phyloP scores from a whole-genome alignment of 2,797 vertebrate genomes.

The Mus spretus region DNA sequence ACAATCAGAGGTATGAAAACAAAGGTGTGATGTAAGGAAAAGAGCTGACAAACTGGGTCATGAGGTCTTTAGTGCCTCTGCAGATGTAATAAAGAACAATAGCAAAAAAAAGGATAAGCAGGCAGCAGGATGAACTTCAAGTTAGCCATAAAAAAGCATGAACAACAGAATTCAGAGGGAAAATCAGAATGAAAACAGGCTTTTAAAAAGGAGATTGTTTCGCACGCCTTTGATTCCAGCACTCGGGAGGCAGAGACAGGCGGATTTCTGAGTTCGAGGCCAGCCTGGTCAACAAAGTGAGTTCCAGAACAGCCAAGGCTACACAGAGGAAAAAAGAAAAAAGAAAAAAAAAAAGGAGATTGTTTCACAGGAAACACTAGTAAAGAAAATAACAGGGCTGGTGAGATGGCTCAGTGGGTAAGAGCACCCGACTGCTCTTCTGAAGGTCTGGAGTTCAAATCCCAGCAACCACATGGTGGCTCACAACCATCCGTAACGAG shows the following conservation, averaged over 20 bases:
- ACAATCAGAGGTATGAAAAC: neutral
- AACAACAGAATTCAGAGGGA: neutral
- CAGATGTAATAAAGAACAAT: conserved; percentile 15
- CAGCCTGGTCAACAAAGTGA: no score
- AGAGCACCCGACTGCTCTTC: no score
- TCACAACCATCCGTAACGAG: no score
- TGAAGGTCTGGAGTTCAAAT: no score
- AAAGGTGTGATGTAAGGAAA: neutral
- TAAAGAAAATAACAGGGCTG: neutral
- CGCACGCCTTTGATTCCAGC: no score
- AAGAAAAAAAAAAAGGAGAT: neutral
- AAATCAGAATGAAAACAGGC: neutral
- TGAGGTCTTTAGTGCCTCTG: neutral
- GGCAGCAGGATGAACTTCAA: neutral
- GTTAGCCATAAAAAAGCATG: conserved; percentile 38
- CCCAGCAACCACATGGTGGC: no score
- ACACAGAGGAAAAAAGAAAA: no score
- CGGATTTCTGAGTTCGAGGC: no score
- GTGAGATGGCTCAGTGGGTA: no score
- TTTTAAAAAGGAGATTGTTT: neutral
- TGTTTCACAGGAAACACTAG: neutral
- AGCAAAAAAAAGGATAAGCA: neutral
- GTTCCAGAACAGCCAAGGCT: no score
- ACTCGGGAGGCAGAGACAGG: no score
- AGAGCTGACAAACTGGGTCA: neutral